These are phyloP conservation scores for Aythya baeri DNA, from an alignment of 2,113 vertebrate species.

Conservation along the genomic window DNA sequence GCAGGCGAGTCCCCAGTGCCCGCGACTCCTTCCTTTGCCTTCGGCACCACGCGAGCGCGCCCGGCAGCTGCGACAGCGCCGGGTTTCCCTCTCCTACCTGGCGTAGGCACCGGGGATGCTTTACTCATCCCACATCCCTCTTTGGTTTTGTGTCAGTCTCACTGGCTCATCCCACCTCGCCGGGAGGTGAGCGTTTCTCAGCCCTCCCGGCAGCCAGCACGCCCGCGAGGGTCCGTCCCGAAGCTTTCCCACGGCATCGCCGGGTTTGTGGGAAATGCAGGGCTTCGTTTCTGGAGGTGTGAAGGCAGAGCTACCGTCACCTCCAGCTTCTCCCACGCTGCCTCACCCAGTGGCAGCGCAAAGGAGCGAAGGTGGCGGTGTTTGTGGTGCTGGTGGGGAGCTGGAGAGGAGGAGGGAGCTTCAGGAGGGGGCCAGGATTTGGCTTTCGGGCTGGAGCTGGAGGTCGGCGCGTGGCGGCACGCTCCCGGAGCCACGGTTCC, in stretches of 20 bases:
- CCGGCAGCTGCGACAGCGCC: not conserved
- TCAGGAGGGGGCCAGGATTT: not conserved
- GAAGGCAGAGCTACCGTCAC: not conserved
- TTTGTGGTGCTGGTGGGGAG: not conserved
- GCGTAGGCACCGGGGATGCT: fast-evolving
- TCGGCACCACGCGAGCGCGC: too few species aligned
- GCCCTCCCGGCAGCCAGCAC: fast-evolving
- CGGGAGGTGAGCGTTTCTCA: not conserved
- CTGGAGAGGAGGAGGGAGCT: not conserved
- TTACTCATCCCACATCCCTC: not conserved
- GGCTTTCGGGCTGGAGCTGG: not conserved
- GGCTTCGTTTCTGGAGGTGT: not conserved
- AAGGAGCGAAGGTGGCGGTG: not conserved
- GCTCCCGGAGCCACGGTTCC: fast-evolving
- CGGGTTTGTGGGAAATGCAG: not conserved
- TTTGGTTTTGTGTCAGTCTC: not conserved
- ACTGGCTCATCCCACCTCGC: not conserved
- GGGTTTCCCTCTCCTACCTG: not conserved
- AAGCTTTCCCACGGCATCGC: not conserved
- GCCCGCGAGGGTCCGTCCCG: not conserved
- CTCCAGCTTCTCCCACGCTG: fast-evolving
- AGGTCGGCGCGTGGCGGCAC: fast-evolving
- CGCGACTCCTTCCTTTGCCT: not conserved
- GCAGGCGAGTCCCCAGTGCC: not conserved
- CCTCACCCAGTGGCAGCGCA: not conserved